Percentiles rank a stretch among this genome's conserved stretches.
Evolutionary conservation across 2,113 vertebrate species (phyloP).

Genomic region (Montifringilla adamsi): DNA sequence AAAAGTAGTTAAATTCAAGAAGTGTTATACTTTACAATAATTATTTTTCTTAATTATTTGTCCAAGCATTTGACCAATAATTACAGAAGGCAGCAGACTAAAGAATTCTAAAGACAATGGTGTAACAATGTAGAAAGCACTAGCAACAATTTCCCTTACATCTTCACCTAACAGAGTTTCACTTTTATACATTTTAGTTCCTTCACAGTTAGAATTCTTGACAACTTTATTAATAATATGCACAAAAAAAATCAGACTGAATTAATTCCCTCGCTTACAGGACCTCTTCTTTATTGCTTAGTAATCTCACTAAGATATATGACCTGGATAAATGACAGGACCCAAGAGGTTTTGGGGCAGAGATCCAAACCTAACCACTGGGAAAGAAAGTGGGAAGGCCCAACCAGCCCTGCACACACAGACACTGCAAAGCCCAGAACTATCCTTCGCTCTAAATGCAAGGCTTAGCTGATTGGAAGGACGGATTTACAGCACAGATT

Average conservation of each 20-base stretch:
- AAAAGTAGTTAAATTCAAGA: not conserved
- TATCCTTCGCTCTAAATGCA: not conserved
- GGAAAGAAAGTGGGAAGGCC: not conserved
- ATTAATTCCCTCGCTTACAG: not conserved
- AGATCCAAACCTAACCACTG: not conserved
- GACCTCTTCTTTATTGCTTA: not conserved
- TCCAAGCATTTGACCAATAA: not conserved
- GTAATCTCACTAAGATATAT: not conserved
- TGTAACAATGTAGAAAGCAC: not conserved
- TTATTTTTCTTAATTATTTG: not conserved
- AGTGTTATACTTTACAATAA: not conserved
- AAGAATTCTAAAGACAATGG: not conserved
- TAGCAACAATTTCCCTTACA: not conserved
- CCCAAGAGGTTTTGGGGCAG: not conserved
- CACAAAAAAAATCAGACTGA: not conserved
- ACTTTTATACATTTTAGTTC: not conserved
- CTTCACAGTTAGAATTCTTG: not conserved
- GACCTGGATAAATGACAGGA: not conserved
- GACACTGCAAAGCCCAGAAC: not conserved
- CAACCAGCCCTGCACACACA: not conserved
- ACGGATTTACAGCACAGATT: conserved; percentile 6
- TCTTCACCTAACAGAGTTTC: not conserved
- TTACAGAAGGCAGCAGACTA: not conserved
- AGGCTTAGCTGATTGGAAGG: not conserved
- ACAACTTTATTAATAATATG: not conserved